Base-by-base conservation (phyloP, 2,113 vertebrate genomes). In the Tachuris rubrigastra region DNA sequence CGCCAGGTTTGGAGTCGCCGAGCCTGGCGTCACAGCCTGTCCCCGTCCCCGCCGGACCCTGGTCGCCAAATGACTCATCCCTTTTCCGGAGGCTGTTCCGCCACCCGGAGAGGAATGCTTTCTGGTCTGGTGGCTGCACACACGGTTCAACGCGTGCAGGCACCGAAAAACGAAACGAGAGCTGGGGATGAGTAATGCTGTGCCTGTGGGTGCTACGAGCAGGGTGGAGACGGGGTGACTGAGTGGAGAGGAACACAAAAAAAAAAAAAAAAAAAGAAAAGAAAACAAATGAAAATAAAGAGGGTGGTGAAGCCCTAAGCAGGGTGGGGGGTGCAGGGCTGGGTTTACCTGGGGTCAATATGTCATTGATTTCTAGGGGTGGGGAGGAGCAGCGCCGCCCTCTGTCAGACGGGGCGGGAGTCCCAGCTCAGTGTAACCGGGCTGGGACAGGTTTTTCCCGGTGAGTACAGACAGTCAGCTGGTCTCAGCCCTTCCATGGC, bases 321-420 rank as follows among this genome's bases (percentile, higher is more conserved):
- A 0, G 74, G 47, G 58, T 46, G 83, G 16, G 56, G 47, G 67
- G 71, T 0, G 3, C 39, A 4, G 19, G 10, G 63, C 14, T 3
- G 14, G 41, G 77, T 60, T 93, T 58, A 37, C 47, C 0, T 8
- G 68, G 31, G 77, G 50, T 58, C 50, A 10, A 3, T 33, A 66
- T 68, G 37, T 59, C 69, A 17, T 10, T 1, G 1, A 0, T 49
- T 28, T 46, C 59, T 49, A 1, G 69, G 41, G 15, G 31, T 47
- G 74, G 73, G 87, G 47, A 59, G 91, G 44, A 82, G 44, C 46
- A 27, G 23, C 80, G 0, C 23, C 3, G 3, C 39, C 44, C 0
- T 11, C 74, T 52, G 53, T 33, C 47, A 19, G 21, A 7, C 0
- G 2, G 41, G 44, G 17, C 0, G 2, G 19, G 37, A 49, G 33